phyloP scores from a whole-genome alignment of 2,797 vertebrate species.

The Gobionotothen gibberifrons region DNA sequence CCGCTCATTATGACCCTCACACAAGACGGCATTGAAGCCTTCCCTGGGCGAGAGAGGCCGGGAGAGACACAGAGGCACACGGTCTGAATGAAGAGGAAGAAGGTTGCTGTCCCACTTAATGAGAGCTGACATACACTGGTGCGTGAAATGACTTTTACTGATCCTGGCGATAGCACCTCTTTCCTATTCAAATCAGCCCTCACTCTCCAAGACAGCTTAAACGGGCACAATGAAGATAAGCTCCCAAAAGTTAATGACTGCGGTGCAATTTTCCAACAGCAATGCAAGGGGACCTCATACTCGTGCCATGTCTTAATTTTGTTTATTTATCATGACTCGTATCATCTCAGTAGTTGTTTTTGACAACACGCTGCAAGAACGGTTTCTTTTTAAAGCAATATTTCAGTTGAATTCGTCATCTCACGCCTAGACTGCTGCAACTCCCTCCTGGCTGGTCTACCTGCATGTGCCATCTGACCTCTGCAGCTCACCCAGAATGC shows the following conservation, averaged over 20 bases:
- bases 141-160: constrained; percentile 81
- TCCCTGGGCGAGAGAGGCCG: constrained; percentile 31
- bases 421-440: no score
- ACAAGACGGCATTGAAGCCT: constrained; percentile 33
- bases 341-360: constrained; percentile 31
- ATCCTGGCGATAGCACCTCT: constrained; percentile 71
- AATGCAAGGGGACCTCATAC: constrained; percentile 26
- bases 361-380: neutral
- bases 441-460: no score
- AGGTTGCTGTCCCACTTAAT: constrained; percentile 75
- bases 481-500: no score
- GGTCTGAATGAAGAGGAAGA: constrained; percentile 58
- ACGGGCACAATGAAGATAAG: constrained; percentile 65
- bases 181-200: constrained; percentile 72
- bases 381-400: constrained; percentile 18
- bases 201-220: constrained; percentile 46
- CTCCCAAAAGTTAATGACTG: constrained; percentile 60
- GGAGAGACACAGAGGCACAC: constrained; percentile 32
- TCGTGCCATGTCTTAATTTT: constrained; percentile 33
- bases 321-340: constrained; percentile 35
- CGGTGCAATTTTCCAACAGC: constrained; percentile 35
- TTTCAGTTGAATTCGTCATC: constrained; percentile 47
- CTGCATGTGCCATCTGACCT: no score
- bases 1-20: constrained; percentile 35
- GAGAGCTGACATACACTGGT: constrained; percentile 72